phyloP scores from a whole-genome alignment of 1,140 invertebrate species.

The Drosophila lacertosa region DNA sequence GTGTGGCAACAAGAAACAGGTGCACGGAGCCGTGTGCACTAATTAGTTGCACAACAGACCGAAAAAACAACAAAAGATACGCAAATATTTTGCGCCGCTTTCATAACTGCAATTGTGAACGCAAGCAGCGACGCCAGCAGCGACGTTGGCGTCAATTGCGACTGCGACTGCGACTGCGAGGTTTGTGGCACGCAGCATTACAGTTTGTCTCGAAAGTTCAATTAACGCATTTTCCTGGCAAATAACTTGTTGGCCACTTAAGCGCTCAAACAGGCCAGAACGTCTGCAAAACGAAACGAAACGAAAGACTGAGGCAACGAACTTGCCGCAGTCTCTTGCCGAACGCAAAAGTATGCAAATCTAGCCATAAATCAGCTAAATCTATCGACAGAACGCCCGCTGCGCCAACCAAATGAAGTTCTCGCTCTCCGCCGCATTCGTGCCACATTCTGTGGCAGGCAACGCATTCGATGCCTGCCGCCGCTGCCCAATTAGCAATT shows the following conservation, averaged over 20 bases:
- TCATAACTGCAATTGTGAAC: constrained; percentile 55
- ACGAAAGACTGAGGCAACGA: constrained; percentile 82
- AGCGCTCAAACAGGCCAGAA: constrained; percentile 78
- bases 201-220: constrained; percentile 80
- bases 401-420: constrained; percentile 72
- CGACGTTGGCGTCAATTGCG: background rate
- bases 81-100: constrained; percentile 70
- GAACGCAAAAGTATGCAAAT: constrained; percentile 65
- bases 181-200: constrained; percentile 52
- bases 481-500: constrained; percentile 80
- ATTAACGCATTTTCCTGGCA: constrained; percentile 75
- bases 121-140: constrained; percentile 26
- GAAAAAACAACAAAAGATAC: constrained; percentile 81
- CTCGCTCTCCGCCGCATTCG: constrained; percentile 68
- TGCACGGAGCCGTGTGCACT: constrained; percentile 67
- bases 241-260: constrained; percentile 57
- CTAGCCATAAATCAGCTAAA: constrained; percentile 73
- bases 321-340: constrained; percentile 49
- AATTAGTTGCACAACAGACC: constrained; percentile 82
- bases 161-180: background rate
- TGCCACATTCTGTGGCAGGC: constrained; percentile 12
- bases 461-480: too few relatives aligned
- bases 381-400: constrained; percentile 53
- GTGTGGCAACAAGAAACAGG: constrained; percentile 44
- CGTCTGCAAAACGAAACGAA: constrained; percentile 71